These are phyloP conservation scores for Malacosoma neustria DNA, from an alignment of 2,888 invertebrate species.

Conservation along the genomic window DNA sequence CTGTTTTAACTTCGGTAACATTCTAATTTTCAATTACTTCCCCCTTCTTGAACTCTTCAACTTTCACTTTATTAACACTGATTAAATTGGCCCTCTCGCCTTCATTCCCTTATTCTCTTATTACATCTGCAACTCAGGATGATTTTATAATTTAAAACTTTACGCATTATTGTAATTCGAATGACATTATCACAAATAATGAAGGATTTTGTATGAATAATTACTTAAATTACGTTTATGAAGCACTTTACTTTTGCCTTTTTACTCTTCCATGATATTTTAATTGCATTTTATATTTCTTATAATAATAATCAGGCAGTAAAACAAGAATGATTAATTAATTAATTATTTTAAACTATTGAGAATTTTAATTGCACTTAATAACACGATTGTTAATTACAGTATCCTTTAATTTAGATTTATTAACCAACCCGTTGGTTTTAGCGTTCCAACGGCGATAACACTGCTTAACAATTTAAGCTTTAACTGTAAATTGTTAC, in stretches of 20 bases:
- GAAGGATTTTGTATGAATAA: conserved; percentile 39
- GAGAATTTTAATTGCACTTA: conserved; percentile 54
- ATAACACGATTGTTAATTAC: conserved; percentile 53
- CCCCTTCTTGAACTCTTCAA: conserved; percentile 40
- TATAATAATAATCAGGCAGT: conserved; percentile 48
- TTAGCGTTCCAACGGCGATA: conserved; percentile 57
- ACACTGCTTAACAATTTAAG: conserved; percentile 62
- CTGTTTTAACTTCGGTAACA: conserved; percentile 49
- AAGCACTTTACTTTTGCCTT: conserved; percentile 61
- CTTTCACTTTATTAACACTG: conserved; percentile 37
- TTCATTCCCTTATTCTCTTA: conserved; percentile 33
- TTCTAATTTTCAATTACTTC: conserved; percentile 51
- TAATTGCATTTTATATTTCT: conserved; percentile 46
- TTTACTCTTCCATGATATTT: conserved; percentile 46
- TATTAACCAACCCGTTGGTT: conserved; percentile 51
- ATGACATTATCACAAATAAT: conserved; percentile 35
- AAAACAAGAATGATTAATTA: conserved; percentile 48
- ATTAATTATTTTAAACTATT: conserved; percentile 42
- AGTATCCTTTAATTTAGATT: conserved; percentile 42
- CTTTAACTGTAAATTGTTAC: conserved; percentile 27
- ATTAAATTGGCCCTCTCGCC: conserved; percentile 35
- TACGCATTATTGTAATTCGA: conserved; percentile 53
- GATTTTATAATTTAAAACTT: conserved; percentile 31
- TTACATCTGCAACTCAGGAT: conserved; percentile 44
- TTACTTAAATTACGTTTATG: conserved; percentile 26